These are phyloP conservation scores for Altica lythri DNA, from an alignment of 2,888 invertebrate genomes.

Conservation along the genomic window DNA sequence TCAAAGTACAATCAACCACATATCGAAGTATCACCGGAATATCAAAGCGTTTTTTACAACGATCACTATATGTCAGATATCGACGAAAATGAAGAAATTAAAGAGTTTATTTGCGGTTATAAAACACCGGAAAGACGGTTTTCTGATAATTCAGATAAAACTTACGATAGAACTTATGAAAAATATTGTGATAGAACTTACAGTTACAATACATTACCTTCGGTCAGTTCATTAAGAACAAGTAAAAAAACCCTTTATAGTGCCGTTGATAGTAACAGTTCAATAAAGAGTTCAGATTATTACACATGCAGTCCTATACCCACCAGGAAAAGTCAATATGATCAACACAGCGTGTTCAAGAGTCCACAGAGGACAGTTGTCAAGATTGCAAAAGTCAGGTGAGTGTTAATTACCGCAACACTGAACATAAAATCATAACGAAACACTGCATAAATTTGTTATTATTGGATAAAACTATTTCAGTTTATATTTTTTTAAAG, in stretches of 20 bases:
- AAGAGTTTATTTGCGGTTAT: constrained; percentile 49
- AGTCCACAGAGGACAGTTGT: constrained; percentile 53
- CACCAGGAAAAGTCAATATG: constrained; percentile 20
- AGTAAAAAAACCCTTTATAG: constrained; percentile 33
- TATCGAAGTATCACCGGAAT: constrained; percentile 43
- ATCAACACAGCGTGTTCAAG: constrained; percentile 47
- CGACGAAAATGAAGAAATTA: constrained; percentile 56
- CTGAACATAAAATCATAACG: not conserved
- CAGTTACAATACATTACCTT: constrained; percentile 34
- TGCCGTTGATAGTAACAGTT: constrained; percentile 48
- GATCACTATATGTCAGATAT: constrained; percentile 57
- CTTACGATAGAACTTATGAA: constrained; percentile 11
- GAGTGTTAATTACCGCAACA: constrained; percentile 11
- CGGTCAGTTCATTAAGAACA: constrained; percentile 18
- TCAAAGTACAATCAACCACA: constrained; percentile 24
- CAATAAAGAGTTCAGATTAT: constrained; percentile 54
- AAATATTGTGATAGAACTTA: constrained; percentile 12
- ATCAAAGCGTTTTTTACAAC: constrained; percentile 49
- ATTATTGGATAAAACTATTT: too few species aligned
- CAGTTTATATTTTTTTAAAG: too few species aligned
- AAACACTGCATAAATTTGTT: not conserved
- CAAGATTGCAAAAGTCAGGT: constrained; percentile 56
- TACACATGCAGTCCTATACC: constrained; percentile 41
- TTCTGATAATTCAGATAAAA: constrained; percentile 43
- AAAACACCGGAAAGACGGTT: constrained; percentile 43